A percentile compares a stretch with the other conserved stretches of the same genome.
Evolutionary conservation across 2,888 invertebrate genomes (phyloP).

Genomic region (Calameuta idolon): DNA sequence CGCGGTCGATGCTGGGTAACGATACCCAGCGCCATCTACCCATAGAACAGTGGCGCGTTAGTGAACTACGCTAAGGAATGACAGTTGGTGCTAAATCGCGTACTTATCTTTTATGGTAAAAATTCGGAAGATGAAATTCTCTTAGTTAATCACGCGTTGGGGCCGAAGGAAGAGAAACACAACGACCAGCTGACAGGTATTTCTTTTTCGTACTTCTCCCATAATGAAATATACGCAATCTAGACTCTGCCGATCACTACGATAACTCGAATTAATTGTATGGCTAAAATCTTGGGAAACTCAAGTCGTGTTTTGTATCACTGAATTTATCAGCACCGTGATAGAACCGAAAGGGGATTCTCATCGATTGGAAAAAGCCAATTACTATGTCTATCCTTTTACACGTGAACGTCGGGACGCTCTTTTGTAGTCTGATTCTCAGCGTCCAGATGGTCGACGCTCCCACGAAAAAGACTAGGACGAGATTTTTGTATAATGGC

Average conservation of each 20-base stretch:
- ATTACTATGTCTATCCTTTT: neutral
- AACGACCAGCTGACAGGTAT: too few relatives aligned
- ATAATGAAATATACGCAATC: too few relatives aligned
- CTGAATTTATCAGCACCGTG: neutral
- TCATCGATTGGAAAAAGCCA: neutral
- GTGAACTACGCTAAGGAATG: neutral
- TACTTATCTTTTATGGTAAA: neutral
- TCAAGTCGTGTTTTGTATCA: neutral
- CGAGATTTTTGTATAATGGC: neutral
- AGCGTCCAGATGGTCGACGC: neutral
- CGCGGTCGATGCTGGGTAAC: neutral
- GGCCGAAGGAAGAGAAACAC: too few relatives aligned
- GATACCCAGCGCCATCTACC: neutral
- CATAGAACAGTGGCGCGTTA: neutral
- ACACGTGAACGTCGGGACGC: neutral
- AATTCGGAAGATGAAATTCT: neutral
- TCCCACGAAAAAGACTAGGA: neutral
- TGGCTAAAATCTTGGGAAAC: neutral
- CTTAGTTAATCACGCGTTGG: too few relatives aligned
- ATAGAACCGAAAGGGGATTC: neutral
- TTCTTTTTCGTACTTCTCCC: too few relatives aligned
- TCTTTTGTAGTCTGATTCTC: neutral
- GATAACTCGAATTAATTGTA: neutral
- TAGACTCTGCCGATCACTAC: too few relatives aligned
- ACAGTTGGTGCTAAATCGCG: neutral